Base-by-base conservation (phyloP, 2,888 invertebrate genomes). In the Trachelus stipa region DNA sequence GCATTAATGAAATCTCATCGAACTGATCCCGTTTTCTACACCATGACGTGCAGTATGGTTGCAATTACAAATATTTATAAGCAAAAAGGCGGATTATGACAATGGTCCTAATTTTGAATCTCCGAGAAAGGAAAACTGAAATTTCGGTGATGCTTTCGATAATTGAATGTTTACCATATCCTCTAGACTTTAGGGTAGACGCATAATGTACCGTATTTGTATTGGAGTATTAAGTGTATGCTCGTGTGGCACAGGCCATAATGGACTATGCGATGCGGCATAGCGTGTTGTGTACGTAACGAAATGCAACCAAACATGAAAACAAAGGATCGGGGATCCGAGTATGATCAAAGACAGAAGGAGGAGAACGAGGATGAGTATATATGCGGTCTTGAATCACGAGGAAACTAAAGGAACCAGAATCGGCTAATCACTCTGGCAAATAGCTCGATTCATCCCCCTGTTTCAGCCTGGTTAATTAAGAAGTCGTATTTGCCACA, bases 341-440 rank as follows among this genome's bases (percentile, higher is more conserved):
- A 74, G 76, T 76, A 75, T 78, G 78, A 78, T 78, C 78, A 76
- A 78, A 78, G 78, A 73, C 35, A 75, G 78, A 31, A 71, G 0
- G 23, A 23, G 23, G 23, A 56, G 40, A 15, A 9, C 15, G 23
- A 56, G 12, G 40, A 40, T 15, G 40, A 6, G 40, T 56, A 34
- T 73, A 77, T n/a, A 69, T 30, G 73, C n/a, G 68, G 35, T 35
- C 35, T 31, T 69, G 69, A 68, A 75, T n/a, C 31, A 31, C 30
- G 35, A 75, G 31, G 40, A 69, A 71, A 74, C 34, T 56, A 40
- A 31, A 37, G 74, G 34, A n/a, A 15, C 40, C 34, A 31, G 74
- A 69, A 75, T 15, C 74, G 12, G 40, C 31, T 71, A 35, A 33
- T 34, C n/a, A 35, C 77, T 4, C 33, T 33, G 68, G 9, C 77